These are phyloP conservation scores for Poecilia latipinna DNA, from an alignment of 2,113 vertebrate genomes.

Conservation along the genomic window DNA sequence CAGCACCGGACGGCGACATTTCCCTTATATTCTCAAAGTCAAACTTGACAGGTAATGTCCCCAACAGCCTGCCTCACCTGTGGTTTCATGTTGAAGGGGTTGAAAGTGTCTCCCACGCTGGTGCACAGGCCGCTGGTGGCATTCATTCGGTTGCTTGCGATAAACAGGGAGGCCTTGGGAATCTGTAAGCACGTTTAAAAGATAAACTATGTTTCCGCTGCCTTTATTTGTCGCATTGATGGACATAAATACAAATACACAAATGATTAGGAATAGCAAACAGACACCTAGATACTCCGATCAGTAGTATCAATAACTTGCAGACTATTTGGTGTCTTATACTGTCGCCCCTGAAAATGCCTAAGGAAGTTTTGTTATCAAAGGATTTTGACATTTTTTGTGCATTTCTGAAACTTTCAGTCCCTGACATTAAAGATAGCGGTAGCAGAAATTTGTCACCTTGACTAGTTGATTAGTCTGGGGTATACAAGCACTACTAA, in stretches of 20 bases:
- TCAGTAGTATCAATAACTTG: neutral
- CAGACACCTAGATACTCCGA: neutral
- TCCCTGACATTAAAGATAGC: too few relatives aligned
- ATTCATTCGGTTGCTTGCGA: slow-evolving; percentile 30
- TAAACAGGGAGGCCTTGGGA: slow-evolving; percentile 54
- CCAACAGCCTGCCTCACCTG: slow-evolving; percentile 54
- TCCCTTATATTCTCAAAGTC: too few relatives aligned
- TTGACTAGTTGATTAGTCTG: neutral
- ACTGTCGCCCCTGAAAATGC: too few relatives aligned
- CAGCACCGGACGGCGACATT: too few relatives aligned
- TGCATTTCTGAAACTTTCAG: neutral
- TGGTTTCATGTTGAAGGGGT: slow-evolving; percentile 78
- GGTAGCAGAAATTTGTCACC: neutral
- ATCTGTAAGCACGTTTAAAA: slow-evolving; percentile 42
- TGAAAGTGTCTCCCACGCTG: slow-evolving; percentile 51
- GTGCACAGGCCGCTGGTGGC: slow-evolving; percentile 33
- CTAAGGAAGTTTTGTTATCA: neutral
- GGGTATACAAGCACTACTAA: neutral
- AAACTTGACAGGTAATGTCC: too few relatives aligned
- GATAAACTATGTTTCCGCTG: neutral
- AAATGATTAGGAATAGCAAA: neutral
- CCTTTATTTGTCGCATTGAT: neutral
- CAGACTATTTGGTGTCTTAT: neutral
- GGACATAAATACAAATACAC: neutral
- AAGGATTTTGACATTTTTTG: neutral